Evolutionary conservation across 64 coral and sea anemone species (phyloP).

Genomic region (Catalaphyllia jardinei): DNA sequence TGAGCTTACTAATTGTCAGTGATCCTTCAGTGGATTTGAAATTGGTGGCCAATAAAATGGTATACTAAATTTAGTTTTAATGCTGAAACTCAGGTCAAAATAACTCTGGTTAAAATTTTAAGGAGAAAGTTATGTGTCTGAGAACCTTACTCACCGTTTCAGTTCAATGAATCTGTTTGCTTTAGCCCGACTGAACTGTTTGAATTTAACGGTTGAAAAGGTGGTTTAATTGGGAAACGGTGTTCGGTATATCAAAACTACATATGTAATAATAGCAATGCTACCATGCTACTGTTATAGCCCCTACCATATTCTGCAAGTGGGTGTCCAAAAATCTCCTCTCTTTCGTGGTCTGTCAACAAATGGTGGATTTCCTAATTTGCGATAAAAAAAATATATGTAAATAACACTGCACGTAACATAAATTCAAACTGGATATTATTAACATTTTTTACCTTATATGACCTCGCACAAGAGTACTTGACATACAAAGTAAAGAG

Average conservation of each 20-base stretch:
- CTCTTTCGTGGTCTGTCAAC: constrained; percentile 21
- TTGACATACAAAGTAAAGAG: not conserved
- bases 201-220: too few species aligned
- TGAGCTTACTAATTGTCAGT: not conserved
- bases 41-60: too few species aligned
- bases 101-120: too few species aligned
- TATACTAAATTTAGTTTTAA: too few species aligned
- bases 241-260: not conserved
- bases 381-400: not conserved
- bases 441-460: constrained; percentile 19
- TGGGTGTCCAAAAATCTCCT: constrained; percentile 29
- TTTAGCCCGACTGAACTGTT: too few species aligned
- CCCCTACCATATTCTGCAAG: constrained; percentile 30
- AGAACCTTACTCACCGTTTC: too few species aligned
- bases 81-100: too few species aligned
- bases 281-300: too few species aligned
- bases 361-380: constrained; percentile 28
- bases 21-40: too few species aligned
- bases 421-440: not conserved
- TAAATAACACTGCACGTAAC: not conserved
- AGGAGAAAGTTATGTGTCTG: too few species aligned
- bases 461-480: not conserved
- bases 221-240: too few species aligned
- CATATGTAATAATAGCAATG: not conserved
- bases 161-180: too few species aligned